phyloP scores from a whole-genome alignment of 2,888 invertebrate species.

The Mythimna loreyi region DNA sequence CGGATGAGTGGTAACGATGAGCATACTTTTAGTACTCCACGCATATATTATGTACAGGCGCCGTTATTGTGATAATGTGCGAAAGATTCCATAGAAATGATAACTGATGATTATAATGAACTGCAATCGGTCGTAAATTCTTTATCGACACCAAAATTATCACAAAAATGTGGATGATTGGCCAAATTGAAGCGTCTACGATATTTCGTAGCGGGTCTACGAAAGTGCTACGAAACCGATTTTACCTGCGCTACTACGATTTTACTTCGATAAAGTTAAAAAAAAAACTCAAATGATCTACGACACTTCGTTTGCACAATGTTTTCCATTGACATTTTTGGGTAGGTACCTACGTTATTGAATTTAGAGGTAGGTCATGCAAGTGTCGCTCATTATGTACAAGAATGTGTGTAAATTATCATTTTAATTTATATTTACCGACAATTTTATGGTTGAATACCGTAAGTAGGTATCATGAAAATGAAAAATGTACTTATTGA shows the following conservation, averaged over 20 bases:
- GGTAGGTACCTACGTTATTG: conserved; percentile 1
- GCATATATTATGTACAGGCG: conserved; percentile 69
- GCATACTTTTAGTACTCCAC: conserved; percentile 70
- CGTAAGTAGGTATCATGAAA: conserved; percentile 22
- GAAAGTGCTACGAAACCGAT: conserved; percentile 76
- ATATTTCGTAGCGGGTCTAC: conserved; percentile 82
- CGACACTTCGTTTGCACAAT: conserved; percentile 3
- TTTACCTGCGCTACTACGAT: conserved; percentile 32
- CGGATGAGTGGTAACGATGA: conserved; percentile 69
- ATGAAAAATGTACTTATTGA: conserved; percentile 20
- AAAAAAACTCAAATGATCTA: conserved; percentile 7
- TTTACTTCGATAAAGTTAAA: conserved; percentile 19
- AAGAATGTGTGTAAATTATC: conserved; percentile 9
- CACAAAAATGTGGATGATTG: conserved; percentile 32
- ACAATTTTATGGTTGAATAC: conserved; percentile 28
- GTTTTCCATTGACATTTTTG: neutral
- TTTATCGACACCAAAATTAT: conserved; percentile 43
- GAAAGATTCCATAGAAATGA: conserved; percentile 46
- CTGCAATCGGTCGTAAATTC: conserved; percentile 43
- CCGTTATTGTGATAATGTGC: conserved; percentile 64
- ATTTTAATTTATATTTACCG: conserved; percentile 16
- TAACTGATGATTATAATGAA: conserved; percentile 47
- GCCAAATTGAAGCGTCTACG: conserved; percentile 72
- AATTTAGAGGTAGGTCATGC: conserved; percentile 21
- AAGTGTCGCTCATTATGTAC: neutral